Conservation (phyloP, 2,888 invertebrate genomes). For the Caenorhabditis virilis region DNA sequence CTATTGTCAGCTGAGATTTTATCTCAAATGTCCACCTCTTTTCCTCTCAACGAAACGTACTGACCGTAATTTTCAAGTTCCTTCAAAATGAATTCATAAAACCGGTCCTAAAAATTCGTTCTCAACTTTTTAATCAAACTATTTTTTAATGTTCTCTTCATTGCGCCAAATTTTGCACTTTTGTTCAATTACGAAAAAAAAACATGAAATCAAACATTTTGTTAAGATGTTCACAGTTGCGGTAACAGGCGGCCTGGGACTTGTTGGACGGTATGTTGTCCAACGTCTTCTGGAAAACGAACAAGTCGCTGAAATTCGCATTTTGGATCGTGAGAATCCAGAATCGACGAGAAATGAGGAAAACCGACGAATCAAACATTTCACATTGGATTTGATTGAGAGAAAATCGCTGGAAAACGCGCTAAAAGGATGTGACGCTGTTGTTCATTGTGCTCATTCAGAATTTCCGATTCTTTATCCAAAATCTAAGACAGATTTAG, state of each 20-base stretch:
- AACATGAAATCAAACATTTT: background rate
- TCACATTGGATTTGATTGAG: conserved; percentile 46
- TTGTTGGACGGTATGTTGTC: conserved; percentile 58
- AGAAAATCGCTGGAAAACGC: conserved; percentile 35
- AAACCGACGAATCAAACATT: conserved; percentile 17
- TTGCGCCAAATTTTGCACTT: background rate
- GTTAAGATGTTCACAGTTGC: conserved; percentile 48
- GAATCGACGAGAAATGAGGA: conserved; percentile 8
- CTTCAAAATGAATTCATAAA: too few relatives aligned
- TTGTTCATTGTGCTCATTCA: conserved; percentile 43
- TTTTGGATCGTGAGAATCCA: conserved; percentile 45
- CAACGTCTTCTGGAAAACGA: conserved; percentile 51
- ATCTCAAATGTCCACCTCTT: too few relatives aligned
- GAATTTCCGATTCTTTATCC: conserved; percentile 39
- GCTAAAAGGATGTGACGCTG: conserved; percentile 49
- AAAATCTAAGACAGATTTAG: conserved; percentile 24
- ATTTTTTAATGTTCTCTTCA: background rate
- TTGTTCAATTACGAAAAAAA: background rate
- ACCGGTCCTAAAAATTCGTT: too few relatives aligned
- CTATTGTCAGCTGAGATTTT: too few relatives aligned
- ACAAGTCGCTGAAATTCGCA: conserved; percentile 52
- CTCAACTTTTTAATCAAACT: background rate
- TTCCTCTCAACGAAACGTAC: too few relatives aligned
- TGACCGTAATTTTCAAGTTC: too few relatives aligned
- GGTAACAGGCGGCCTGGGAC: conserved; percentile 63